Evolutionary conservation across 2,888 invertebrate genomes (phyloP), one percentile per base, ranked within the genome.

Genomic region (Xestoiulus laeticollis): DNA sequence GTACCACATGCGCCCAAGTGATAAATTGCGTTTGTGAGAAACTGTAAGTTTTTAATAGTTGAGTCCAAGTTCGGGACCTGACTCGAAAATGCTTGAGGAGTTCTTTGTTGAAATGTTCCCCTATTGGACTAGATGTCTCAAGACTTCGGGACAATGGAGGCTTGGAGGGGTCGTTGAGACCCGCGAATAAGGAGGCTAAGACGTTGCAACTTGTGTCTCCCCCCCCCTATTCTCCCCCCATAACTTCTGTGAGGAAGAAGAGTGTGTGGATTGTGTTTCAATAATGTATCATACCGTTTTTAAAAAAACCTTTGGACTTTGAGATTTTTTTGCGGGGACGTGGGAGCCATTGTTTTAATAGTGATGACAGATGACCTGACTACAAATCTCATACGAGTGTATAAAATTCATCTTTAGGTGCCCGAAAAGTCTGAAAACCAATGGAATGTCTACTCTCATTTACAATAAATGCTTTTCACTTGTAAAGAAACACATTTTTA

Each of bases 261-360:
- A 22, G 22, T 6, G n/a, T n/a, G 22, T 22, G 22, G 6, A 68
- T 22, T 68, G 22, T 68, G 1, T 38, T 22, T 68, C 59, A 68
- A 68, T 68, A 68, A 68, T 68, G 59, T 68, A 68, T 68, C 59
- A 68, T 68, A 68, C 59, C 10, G 59, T 68, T 68, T 68, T 22
- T 68, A 68, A 68, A 26, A n/a, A n/a, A n/a, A n/a, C n/a, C 22
- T 22, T 68, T 26, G 22, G 59, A 68, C 59, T 22, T 26, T 22
- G 22, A 22, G 10, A 22, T 10, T 26, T 10, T 22, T 10, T 68
- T 22, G 22, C n/a, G 22, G 8, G 22, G 22, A 6, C 22, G 59
- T 22, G 22, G 59, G 59, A 22, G 59, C 59, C 59, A 68, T 68
- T 68, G 59, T 22, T 68, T n/a, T n/a, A 8, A 8, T 38, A 8